Conservation (phyloP, 2,113 vertebrate species). For the Protobothrops flavoviridis region DNA sequence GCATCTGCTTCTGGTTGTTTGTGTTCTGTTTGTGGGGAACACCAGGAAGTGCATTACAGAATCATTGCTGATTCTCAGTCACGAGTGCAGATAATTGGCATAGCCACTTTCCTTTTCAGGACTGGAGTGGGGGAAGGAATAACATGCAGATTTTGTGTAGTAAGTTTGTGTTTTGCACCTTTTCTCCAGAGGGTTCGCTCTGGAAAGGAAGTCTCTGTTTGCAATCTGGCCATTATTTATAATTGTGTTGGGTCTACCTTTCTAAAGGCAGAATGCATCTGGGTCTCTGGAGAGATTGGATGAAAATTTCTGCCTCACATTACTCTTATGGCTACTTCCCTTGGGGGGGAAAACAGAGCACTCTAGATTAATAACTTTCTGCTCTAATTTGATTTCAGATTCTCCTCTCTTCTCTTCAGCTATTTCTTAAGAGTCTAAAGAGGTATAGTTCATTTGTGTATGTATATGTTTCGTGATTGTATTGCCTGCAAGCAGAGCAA, state of each 20-base stretch:
- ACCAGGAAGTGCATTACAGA: not conserved
- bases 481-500: not conserved
- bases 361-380: not conserved
- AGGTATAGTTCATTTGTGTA: not conserved
- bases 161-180: not conserved
- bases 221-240: not conserved
- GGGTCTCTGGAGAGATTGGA: not conserved
- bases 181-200: not conserved
- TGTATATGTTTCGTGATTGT: not conserved
- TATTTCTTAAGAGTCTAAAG: not conserved
- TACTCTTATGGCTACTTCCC: not conserved
- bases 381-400: not conserved
- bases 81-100: not conserved
- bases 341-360: not conserved
- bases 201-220: not conserved
- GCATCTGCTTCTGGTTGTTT: not conserved
- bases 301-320: not conserved
- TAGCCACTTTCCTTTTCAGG: not conserved
- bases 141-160: not conserved
- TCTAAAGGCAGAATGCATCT: not conserved
- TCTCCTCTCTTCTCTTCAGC: not conserved
- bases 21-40: not conserved
- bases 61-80: not conserved
- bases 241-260: conserved; percentile 5
- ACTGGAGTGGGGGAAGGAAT: not conserved